These are phyloP conservation scores for Acipenser ruthenus DNA, from an alignment of 2,797 vertebrate genomes.

Conservation along the genomic window DNA sequence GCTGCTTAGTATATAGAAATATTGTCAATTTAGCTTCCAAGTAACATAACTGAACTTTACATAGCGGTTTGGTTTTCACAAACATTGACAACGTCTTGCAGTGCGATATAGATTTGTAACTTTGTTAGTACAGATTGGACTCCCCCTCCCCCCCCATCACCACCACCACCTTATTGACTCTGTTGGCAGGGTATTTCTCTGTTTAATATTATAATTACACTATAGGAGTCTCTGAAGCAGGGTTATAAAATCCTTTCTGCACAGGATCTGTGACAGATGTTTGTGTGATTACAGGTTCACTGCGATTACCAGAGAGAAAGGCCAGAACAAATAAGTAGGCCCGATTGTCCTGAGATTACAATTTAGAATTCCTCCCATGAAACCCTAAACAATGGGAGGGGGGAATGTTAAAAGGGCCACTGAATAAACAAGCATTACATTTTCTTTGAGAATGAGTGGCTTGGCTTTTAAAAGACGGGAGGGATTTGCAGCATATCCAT, in stretches of 20 bases:
- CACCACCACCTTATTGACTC: not conserved
- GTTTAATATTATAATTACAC: conserved; percentile 14
- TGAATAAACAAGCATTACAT: conserved; percentile 74
- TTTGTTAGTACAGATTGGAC: not conserved
- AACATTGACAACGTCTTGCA: not conserved
- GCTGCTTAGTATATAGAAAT: too few relatives aligned
- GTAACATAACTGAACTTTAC: too few relatives aligned
- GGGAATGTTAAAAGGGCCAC: conserved; percentile 60
- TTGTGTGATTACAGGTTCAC: conserved; percentile 41
- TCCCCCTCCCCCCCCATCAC: too few relatives aligned
- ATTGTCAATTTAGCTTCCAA: too few relatives aligned
- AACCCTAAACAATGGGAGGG: conserved; percentile 58
- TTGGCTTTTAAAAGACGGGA: conserved; percentile 26
- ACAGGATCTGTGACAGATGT: conserved; percentile 39
- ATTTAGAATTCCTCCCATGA: conserved; percentile 64
- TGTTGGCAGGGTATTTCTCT: not conserved
- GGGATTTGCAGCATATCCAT: conserved; percentile 31
- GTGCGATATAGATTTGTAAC: not conserved
- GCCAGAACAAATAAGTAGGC: conserved; percentile 67
- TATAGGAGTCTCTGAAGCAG: conserved; percentile 17
- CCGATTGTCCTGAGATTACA: conserved; percentile 63
- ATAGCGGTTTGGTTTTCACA: too few relatives aligned
- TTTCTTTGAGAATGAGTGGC: conserved; percentile 35
- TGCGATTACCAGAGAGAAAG: conserved; percentile 57
- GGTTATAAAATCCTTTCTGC: conserved; percentile 17